Conservation (phyloP, 2,113 vertebrate species). For the Aramus guarauna region DNA sequence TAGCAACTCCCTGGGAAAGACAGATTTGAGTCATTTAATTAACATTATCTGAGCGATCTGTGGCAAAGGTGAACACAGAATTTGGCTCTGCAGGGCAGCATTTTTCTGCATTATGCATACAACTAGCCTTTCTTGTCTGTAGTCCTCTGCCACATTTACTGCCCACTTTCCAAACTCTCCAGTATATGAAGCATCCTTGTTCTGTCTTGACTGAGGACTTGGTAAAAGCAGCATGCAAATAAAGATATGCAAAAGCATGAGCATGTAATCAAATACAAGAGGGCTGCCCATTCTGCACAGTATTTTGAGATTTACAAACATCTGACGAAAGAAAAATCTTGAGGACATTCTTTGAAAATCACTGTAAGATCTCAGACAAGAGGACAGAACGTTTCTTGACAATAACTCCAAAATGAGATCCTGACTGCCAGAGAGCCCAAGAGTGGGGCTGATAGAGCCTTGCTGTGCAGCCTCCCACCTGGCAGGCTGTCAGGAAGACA, state of each 20-base stretch:
- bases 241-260: not conserved
- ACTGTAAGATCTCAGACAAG: not conserved
- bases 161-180: not conserved
- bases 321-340: not conserved
- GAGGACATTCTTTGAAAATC: not conserved
- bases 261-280: not conserved
- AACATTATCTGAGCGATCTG: not conserved
- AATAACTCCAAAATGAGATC: not conserved
- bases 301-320: not conserved
- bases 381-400: not conserved
- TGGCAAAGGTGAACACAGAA: not conserved
- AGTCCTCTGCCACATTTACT: not conserved
- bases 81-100: not conserved
- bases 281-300: not conserved
- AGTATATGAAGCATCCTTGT: not conserved
- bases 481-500: not conserved
- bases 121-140: not conserved
- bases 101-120: not conserved
- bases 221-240: not conserved
- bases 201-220: not conserved
- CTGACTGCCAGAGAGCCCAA: not conserved
- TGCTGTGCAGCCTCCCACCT: not conserved
- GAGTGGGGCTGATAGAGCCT: not conserved
- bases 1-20: not conserved
- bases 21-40: not conserved